Base-by-base conservation (phyloP, 37 sponge, comb jelly and placozoan genomes). In the Dysidea cf. avara region DNA sequence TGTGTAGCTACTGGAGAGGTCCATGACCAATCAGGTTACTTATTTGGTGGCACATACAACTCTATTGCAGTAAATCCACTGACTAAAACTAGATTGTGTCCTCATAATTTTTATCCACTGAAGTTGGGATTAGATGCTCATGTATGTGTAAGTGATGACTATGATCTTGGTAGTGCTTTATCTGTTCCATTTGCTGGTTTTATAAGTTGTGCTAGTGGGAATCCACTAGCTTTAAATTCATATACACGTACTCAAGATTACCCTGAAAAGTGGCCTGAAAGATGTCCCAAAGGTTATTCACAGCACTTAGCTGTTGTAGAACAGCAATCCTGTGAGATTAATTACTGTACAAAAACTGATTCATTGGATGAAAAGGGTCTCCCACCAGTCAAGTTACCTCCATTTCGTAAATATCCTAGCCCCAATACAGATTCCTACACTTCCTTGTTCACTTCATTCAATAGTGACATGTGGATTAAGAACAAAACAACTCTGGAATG, bases 171-270 rank as follows among this genome's bases (percentile, higher is more conserved):
- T n/a, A n/a, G 81, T 51, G 55, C 32, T n/a, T 64, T 33, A 21
- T 83, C 83, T 17, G 24, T 83, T 0, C 83, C 76, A 3, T 83
- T 83, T 75, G 83, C 49, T 13, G 83, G 83, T 25, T 83, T 83
- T 47, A 54, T 61, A 64, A 83, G 83, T 64, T 83, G 83, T 34
- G 35, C 1, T 4, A 12, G 12, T 37, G 83, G 83, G 32, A 83
- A 83, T 46, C 72, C 59, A 18, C 64, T 68, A 28, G 71, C 76
- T 3, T 16, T 34, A 0, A 53, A 53, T 3, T 20, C 26, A 13
- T 1, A 62, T 1, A 22, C 39, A 1, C 16, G 18, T 30, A 26
- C 38, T 26, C 72, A 36, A 20, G 53, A 14, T 24, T 37, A 71
- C 18, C 31, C 22, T 5, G 39, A 26, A 11, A 43, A 46, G 7